Evolutionary conservation across 2,113 vertebrate species (phyloP), one percentile per base, ranked within the genome.

Genomic region (Sisor rabdophorus): DNA sequence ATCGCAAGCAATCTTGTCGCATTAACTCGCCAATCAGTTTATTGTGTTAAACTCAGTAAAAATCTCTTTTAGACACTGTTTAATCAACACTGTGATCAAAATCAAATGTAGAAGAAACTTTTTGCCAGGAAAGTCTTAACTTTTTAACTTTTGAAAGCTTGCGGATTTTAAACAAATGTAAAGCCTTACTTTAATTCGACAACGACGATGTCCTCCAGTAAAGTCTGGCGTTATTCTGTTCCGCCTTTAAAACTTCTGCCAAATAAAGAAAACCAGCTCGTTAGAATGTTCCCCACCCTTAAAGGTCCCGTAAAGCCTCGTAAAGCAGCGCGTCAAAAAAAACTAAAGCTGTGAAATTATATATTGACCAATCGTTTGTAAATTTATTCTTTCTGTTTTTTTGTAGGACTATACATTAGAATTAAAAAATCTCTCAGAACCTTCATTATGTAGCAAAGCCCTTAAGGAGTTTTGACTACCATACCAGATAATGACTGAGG

Each of bases 291-390:
- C 72, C 58, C 24, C 72, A 28, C 72, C 72, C 72, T n/a, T 61
- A 9, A 60, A 10, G 84, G 78, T 84, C 78, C 75, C 82, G 81
- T 32, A 52, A 32, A 36, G 7, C 32, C 12, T 20, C 22, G 30
- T 11, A 63, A 17, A 10, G 3, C 17, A 63, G 28, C 20, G 17
- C 59, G 36, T 7, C 10, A 11, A 20, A 28, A 32, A 2, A 15
- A 30, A 16, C 17, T 2, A 60, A 60, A 16, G 15, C 24, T 30
- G 11, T 9, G 24, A 8, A 8, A 2, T 44, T 44, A 44, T 10
- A 44, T 44, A 1, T 44, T n/a, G n/a, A 4, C 40, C 40, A 36
- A n/a, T n/a, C n/a, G n/a, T n/a, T n/a, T n/a, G n/a, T n/a, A n/a
- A n/a, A n/a, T n/a, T n/a, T n/a, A n/a, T n/a, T n/a, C n/a, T n/a